Evolutionary conservation across 2,797 vertebrate genomes (phyloP).

Genomic region (Phrynocephalus forsythii): DNA sequence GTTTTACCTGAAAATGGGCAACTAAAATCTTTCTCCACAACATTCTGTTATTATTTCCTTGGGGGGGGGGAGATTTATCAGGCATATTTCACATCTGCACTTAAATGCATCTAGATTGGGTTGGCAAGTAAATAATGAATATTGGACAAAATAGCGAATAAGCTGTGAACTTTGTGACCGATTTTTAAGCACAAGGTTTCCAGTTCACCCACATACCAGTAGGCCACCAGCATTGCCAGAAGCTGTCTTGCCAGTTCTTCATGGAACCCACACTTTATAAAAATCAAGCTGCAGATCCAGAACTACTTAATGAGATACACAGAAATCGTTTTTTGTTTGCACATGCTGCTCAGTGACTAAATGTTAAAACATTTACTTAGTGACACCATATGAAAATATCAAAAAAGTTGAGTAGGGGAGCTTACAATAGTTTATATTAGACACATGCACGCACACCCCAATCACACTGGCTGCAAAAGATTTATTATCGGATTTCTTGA

Average conservation of each 20-base stretch:
- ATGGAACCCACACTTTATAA: not conserved
- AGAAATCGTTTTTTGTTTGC: not conserved
- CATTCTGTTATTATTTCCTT: not conserved
- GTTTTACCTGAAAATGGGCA: not conserved
- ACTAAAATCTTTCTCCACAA: not conserved
- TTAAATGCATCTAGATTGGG: not conserved
- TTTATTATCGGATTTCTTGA: not conserved
- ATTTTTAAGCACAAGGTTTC: not conserved
- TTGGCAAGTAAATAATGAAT: not conserved
- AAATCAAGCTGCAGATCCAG: not conserved
- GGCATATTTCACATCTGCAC: not conserved
- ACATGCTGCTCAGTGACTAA: slow-evolving; percentile 13
- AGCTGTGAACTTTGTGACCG: not conserved
- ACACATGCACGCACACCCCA: no score
- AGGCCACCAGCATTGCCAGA: not conserved
- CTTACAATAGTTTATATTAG: not conserved
- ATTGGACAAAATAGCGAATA: not conserved
- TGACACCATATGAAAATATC: not conserved
- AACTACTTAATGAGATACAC: not conserved
- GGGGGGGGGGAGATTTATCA: no score
- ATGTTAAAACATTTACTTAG: slow-evolving; percentile 2
- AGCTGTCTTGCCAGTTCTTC: not conserved
- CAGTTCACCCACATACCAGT: not conserved
- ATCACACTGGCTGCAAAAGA: no score
- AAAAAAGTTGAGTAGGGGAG: not conserved